A percentile compares a stretch with the other conserved stretches of the same genome.
phyloP scores from a whole-genome alignment of 2,113 vertebrate genomes.

The Himantopus leucocephalus region DNA sequence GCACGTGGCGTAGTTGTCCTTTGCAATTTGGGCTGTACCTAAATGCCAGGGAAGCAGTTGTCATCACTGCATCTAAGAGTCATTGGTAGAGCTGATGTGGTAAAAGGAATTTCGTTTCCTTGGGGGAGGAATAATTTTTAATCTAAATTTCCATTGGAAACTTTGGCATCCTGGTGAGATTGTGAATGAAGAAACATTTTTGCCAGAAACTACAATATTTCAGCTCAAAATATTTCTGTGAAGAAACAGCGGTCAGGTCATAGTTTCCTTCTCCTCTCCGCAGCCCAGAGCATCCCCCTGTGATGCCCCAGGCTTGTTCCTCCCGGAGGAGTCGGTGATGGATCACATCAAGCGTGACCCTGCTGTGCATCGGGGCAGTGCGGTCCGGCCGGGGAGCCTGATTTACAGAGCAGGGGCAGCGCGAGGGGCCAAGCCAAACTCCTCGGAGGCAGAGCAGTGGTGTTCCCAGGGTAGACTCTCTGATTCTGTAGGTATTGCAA shows the following conservation, averaged over 20 bases:
- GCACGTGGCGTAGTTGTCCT: neutral
- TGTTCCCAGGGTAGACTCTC: neutral
- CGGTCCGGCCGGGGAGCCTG: neutral
- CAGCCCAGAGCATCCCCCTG: neutral
- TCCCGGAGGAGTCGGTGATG: neutral
- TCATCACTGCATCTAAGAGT: neutral
- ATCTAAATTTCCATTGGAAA: neutral
- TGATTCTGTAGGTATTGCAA: neutral
- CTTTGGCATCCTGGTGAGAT: neutral
- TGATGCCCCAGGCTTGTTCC: neutral
- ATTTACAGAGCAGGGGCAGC: neutral
- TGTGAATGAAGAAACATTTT: neutral
- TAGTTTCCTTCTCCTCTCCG: neutral
- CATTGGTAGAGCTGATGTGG: neutral
- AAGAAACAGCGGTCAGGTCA: accelerated
- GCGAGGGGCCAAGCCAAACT: accelerated
- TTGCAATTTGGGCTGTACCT: neutral
- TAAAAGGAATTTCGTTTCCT: neutral
- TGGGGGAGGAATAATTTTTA: neutral
- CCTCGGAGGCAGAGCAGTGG: neutral
- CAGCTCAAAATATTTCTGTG: neutral
- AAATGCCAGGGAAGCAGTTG: neutral
- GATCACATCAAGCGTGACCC: neutral
- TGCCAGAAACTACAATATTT: neutral
- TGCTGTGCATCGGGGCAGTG: accelerated